Evolutionary conservation across 2,797 vertebrate species (phyloP), one percentile per base, ranked within the genome.

Genomic region (Austrolebias charrua): DNA sequence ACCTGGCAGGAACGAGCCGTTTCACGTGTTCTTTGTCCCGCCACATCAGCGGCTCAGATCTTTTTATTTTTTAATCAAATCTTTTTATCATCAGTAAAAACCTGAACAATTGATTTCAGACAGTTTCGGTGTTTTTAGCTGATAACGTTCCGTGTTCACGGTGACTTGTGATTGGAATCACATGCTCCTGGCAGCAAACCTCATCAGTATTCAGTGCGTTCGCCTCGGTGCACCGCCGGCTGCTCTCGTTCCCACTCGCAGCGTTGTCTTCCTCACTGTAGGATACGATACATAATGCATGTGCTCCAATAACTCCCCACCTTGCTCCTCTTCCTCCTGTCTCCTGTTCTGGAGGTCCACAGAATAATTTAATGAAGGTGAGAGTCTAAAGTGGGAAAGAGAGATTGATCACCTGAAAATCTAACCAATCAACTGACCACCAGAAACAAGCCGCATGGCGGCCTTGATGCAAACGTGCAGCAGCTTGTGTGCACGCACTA

Each of bases 231-330:
- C 73, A 67, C 73, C 6, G 71, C 69, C 12, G 72, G 76, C 72
- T 59, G 35, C 68, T 69, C 74, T 68, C 68, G 18, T 73, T 82
- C 74, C 71, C 72, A 74, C 79, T 82, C 61, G 35, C 76, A 63
- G 75, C 47, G 51, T 78, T 66, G 79, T 73, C 77, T 71, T 73
- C 81, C 53, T 70, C 84, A 69, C 78, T 80, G 76, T 79, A 71
- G 79, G 82, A 80, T 78, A 80, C 74, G 82, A 86, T 85, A 74
- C 82, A 88, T 86, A 86, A 85, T 86, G 82, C 74, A 86, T 86
- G 82, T 62, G 38, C 61, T 75, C 74, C 79, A 70, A 62, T 76
- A 74, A 60, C 68, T 82, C 78, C 75, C 73, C 57, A 33, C 67
- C 72, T 61, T 20, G 29, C 66, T 43, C 33, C 52, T 58, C 45